Base-by-base conservation (phyloP, 2,797 vertebrate species). In the Microctenopoma steveboyesi region DNA sequence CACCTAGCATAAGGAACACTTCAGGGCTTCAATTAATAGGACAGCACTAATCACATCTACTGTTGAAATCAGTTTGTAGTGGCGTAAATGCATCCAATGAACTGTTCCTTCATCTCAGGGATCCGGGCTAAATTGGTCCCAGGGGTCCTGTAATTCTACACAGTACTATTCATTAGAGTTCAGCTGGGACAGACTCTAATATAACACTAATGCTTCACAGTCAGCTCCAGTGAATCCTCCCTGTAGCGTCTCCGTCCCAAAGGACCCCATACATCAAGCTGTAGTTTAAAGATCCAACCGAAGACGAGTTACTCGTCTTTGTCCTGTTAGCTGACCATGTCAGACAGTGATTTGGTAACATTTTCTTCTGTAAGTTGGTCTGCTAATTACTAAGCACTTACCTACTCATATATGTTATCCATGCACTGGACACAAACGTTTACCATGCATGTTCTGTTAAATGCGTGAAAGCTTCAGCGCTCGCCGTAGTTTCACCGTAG, bases 111-210 rank as follows among this genome's bases (percentile, higher is more conserved):
- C 61, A 28, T 52, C 10, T 60, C 42, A 50, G 59, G 65, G 53
- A 70, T 78, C 69, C 2, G 0, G 42, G 52, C 45, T 74, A 57
- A 74, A 84, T 65, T 80, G 72, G 49, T 65, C 76, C 49, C 76
- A 40, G 72, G 75, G 81, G 79, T 56, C 65, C 13, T 68, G 64
- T 86, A 84, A 81, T 85, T 69, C 77, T 74, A 64, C 42, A 40
- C 48, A 13, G 35, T 50, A 53, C 78, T 72, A 43, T 85, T 88
- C 74, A 79, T 89, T 81, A 82, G 55, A 68, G 64, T 67, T 83
- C 74, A 60, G 45, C 55, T 52, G 62, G 69, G 79, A 74, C 57
- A 0, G 16, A 14, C 57, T 79, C 37, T 4, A 54, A 76, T 69
- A 74, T 81, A 63, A 51, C 46, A 69, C 45, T 68, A 74, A 74